Conservation (phyloP, 2,888 invertebrate genomes). For the Dicyrtoma fusca region DNA sequence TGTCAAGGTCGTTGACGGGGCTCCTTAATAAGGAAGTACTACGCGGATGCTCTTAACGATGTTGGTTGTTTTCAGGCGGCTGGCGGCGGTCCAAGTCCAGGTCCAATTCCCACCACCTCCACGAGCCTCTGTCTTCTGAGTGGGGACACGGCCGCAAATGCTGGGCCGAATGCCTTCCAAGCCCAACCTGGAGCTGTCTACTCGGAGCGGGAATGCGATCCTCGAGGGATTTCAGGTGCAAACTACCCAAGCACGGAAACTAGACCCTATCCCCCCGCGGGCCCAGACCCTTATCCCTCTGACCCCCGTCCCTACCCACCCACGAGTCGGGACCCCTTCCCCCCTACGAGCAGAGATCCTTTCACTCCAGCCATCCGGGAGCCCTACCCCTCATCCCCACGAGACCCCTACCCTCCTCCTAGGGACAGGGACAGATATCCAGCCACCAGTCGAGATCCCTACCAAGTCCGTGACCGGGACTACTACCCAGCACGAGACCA, state of each 20-base stretch:
- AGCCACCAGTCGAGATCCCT: constrained; percentile 47
- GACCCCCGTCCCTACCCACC: constrained; percentile 51
- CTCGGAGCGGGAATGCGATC: constrained; percentile 59
- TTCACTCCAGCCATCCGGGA: constrained; percentile 54
- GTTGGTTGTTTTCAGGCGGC: no score
- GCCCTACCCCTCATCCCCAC: constrained; percentile 44
- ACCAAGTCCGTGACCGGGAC: constrained; percentile 50
- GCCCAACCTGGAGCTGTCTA: constrained; percentile 59
- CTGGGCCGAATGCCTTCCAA: constrained; percentile 59
- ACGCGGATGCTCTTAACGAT: no score
- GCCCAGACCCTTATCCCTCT: constrained; percentile 50
- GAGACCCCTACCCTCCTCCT: constrained; percentile 47
- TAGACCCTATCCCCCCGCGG: constrained; percentile 50
- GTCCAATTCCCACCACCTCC: constrained; percentile 41
- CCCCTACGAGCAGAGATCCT: constrained; percentile 50
- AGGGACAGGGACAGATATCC: constrained; percentile 50
- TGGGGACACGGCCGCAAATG: constrained; percentile 59
- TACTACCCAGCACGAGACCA: constrained; percentile 54
- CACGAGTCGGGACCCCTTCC: constrained; percentile 49
- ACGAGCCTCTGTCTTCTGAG: constrained; percentile 60
- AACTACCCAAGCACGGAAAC: constrained; percentile 34
- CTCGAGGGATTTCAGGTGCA: constrained; percentile 47
- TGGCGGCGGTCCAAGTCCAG: no score
- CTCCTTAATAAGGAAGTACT: background rate
- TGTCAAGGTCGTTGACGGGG: no score